A percentile compares a stretch with the other conserved stretches of the same genome.
Conservation (phyloP, 2,113 vertebrate genomes). For the Menidia beryllina region DNA sequence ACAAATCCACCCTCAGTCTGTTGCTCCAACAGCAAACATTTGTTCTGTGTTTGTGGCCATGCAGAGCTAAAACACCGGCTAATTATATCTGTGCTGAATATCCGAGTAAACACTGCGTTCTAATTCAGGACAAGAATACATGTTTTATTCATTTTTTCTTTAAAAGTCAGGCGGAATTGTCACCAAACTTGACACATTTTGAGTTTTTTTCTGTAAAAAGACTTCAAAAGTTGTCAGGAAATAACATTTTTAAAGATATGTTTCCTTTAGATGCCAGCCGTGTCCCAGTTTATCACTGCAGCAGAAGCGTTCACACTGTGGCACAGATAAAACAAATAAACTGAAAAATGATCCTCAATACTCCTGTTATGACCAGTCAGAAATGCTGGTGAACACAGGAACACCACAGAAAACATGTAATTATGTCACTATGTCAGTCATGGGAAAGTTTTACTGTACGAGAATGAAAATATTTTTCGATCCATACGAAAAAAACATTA, state of each 20-base stretch:
- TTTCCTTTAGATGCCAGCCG: conserved; percentile 1
- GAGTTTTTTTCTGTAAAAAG: background rate
- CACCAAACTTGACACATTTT: background rate
- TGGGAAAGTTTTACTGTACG: no score
- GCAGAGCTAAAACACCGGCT: conserved; percentile 1
- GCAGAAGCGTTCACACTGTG: background rate
- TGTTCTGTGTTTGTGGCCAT: conserved; percentile 7
- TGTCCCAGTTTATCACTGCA: conserved; percentile 8
- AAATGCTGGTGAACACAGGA: conserved; percentile 3
- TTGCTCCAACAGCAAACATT: conserved; percentile 9
- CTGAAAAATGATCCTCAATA: background rate
- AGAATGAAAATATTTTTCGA: no score
- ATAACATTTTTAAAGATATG: background rate
- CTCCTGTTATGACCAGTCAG: background rate
- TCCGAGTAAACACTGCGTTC: background rate
- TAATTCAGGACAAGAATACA: conserved; percentile 12
- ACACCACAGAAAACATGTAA: no score
- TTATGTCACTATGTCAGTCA: no score
- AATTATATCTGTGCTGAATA: conserved; percentile 18
- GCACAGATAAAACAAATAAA: background rate
- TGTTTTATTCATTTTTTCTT: conserved; percentile 8
- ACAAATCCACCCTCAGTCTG: conserved; percentile 42
- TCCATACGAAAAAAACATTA: no score
- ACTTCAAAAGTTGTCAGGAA: background rate
- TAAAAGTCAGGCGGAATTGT: background rate